A percentile compares a stretch with the other conserved stretches of the same genome.
These are phyloP conservation scores for Phacellophora camtschatica DNA, from an alignment of 30 jellyfish, hydroid and myxozoan genomes.

Conservation along the genomic window DNA sequence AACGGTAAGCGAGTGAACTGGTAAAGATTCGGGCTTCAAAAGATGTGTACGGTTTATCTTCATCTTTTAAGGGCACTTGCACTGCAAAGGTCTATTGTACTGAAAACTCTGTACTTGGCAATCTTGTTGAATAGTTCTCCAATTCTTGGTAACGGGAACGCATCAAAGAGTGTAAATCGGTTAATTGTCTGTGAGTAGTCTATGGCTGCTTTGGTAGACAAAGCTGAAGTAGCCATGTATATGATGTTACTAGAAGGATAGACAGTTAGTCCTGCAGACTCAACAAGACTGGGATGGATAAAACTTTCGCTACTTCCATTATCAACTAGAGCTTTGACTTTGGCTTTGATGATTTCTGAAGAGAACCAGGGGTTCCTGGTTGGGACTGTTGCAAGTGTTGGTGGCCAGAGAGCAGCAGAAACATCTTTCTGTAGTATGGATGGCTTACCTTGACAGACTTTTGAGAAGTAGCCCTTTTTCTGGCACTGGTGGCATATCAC, in stretches of 20 bases:
- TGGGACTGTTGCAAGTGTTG: slow-evolving; percentile 30
- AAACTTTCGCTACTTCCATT: slow-evolving; percentile 47
- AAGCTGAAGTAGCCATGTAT: slow-evolving; percentile 56
- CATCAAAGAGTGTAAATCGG: slow-evolving; percentile 40
- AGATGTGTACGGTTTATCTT: slow-evolving; percentile 19
- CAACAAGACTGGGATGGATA: slow-evolving; percentile 19
- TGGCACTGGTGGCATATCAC: slow-evolving; percentile 51
- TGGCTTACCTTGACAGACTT: slow-evolving; percentile 29
- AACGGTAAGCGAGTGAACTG: slow-evolving; percentile 45
- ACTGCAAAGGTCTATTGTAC: slow-evolving; percentile 18
- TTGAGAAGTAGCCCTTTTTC: slow-evolving; percentile 51
- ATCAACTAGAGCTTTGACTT: slow-evolving; percentile 53
- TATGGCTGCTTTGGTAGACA: slow-evolving; percentile 16
- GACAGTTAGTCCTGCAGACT: slow-evolving; percentile 5
- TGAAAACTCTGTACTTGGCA: slow-evolving; percentile 42
- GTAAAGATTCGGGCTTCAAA: slow-evolving; percentile 36
- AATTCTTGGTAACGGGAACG: slow-evolving; percentile 40
- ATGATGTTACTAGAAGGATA: neutral
- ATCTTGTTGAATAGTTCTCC: slow-evolving; percentile 1
- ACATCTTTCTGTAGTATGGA: neutral
- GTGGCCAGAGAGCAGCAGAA: slow-evolving; percentile 34
- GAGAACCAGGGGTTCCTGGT: slow-evolving; percentile 40
- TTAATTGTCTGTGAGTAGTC: slow-evolving; percentile 46
- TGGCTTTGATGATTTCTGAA: slow-evolving; percentile 5
- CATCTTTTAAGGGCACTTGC: slow-evolving; percentile 25